These are phyloP conservation scores for Spinus pinus DNA, from an alignment of 2,797 vertebrate species.

Conservation along the genomic window DNA sequence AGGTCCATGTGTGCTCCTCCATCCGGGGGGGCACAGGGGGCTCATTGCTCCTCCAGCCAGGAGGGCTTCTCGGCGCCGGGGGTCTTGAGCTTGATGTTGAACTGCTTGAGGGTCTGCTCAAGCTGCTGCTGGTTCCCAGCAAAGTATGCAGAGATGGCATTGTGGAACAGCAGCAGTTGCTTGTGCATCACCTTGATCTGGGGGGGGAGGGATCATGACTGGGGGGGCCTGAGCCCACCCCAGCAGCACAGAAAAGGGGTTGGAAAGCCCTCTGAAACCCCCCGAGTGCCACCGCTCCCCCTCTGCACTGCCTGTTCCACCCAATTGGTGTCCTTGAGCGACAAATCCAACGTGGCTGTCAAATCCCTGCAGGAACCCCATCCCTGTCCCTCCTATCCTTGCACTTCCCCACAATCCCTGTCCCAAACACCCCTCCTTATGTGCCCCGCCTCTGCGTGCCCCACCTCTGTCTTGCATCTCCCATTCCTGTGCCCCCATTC, in stretches of 20 bases:
- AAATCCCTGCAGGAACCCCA: neutral
- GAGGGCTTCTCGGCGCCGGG: constrained; percentile 92
- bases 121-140: constrained; percentile 98
- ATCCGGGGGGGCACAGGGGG: neutral
- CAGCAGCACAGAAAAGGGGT: neutral
- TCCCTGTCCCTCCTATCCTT: neutral
- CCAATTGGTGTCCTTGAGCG: no score
- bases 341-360: neutral
- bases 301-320: neutral
- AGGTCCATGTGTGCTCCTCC: constrained; percentile 5
- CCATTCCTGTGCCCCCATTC: neutral
- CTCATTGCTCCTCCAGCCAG: constrained; percentile 97
- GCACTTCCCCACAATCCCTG: neutral
- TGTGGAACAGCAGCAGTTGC: constrained; percentile 97
- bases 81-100: constrained; percentile 92
- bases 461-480: neutral
- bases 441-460: neutral
- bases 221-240: neutral
- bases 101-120: constrained; percentile 96
- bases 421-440: accelerated
- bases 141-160: constrained; percentile 96
- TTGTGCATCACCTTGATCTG: constrained; percentile 99
- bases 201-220: neutral
- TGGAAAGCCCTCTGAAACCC: neutral
- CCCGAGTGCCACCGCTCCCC: accelerated